Evolutionary conservation across 2,113 vertebrate genomes (phyloP).

Genomic region (Potamarius usumacintae): DNA sequence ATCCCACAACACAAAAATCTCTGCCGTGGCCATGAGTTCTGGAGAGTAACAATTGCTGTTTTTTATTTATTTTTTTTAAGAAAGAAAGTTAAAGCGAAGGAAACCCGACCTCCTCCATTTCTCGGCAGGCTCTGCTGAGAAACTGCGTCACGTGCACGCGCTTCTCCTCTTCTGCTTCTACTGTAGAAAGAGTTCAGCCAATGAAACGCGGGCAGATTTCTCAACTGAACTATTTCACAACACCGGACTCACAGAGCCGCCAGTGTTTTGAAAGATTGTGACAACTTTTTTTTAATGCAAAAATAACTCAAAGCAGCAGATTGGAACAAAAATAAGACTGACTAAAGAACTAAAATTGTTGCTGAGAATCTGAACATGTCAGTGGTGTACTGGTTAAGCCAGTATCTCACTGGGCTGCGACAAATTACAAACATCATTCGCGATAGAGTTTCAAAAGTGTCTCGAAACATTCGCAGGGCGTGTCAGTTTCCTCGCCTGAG

Average conservation of each 20-base stretch:
- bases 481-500: too few relatives aligned
- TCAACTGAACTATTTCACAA: neutral
- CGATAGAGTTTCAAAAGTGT: too few relatives aligned
- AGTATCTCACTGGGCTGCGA: too few relatives aligned
- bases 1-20: neutral
- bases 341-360: neutral
- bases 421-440: too few relatives aligned
- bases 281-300: neutral
- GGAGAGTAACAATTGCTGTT: neutral
- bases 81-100: neutral
- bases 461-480: too few relatives aligned
- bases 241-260: neutral
- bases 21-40: neutral
- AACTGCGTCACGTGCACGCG: slow-evolving; percentile 36
- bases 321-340: too few relatives aligned
- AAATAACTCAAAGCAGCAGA: too few relatives aligned
- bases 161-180: slow-evolving; percentile 12
- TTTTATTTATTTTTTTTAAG: neutral
- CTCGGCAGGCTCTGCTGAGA: slow-evolving; percentile 37
- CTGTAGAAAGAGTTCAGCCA: neutral
- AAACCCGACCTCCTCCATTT: slow-evolving; percentile 11
- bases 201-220: neutral
- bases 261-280: neutral
- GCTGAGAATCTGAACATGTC: neutral
- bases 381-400: too few relatives aligned